These are phyloP conservation scores for Sparus aurata DNA, from an alignment of 2,797 vertebrate species.

Conservation along the genomic window DNA sequence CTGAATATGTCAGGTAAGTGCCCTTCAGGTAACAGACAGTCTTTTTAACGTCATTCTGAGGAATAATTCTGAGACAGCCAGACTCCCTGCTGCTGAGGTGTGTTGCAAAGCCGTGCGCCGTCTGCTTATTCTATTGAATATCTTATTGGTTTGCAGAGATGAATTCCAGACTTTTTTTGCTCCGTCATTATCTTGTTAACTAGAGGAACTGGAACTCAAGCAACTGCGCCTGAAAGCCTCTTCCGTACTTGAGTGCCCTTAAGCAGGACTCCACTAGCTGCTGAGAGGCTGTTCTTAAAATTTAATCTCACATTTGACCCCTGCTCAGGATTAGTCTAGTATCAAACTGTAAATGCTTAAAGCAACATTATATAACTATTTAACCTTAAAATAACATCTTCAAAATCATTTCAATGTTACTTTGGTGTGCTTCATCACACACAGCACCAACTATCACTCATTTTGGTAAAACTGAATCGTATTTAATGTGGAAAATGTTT, in stretches of 20 bases:
- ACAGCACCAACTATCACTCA: too few relatives aligned
- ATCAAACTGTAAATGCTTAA: background rate
- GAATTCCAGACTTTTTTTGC: conserved; percentile 8
- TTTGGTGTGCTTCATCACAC: too few relatives aligned
- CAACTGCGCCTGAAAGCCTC: background rate
- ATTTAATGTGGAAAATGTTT: too few relatives aligned
- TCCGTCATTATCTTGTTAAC: background rate
- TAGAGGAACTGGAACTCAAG: background rate
- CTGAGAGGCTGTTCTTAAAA: background rate
- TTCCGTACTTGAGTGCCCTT: background rate
- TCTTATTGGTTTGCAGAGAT: conserved; percentile 12
- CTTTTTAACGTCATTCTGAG: conserved; percentile 9
- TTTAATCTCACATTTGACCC: conserved; percentile 5
- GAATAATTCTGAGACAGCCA: conserved; percentile 6
- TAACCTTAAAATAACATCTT: too few relatives aligned
- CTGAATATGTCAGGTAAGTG: conserved; percentile 18
- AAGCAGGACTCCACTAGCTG: background rate
- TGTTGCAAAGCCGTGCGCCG: conserved; percentile 18
- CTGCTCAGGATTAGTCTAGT: background rate
- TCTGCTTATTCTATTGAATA: conserved; percentile 12
- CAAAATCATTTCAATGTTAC: too few relatives aligned
- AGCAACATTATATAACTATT: too few relatives aligned
- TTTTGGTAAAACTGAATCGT: too few relatives aligned
- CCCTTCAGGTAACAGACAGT: background rate
- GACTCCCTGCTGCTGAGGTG: conserved; percentile 18